These are phyloP conservation scores for Oreochromis mossambicus DNA, from an alignment of 2,797 vertebrate genomes.

Conservation along the genomic window DNA sequence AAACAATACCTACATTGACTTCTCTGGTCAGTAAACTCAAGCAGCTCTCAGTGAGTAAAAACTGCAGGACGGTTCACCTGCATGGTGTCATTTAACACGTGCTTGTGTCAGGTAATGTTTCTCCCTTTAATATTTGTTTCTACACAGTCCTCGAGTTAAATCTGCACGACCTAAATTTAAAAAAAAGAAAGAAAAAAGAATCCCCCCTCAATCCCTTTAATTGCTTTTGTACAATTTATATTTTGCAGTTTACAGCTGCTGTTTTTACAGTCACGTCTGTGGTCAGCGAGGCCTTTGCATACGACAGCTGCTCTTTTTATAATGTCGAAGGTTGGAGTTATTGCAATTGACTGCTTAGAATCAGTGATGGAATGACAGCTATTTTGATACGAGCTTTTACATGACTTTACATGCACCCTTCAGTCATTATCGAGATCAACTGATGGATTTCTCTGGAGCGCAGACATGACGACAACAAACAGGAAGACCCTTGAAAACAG, in stretches of 20 bases:
- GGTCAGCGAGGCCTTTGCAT: not conserved
- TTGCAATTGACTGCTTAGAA: not conserved
- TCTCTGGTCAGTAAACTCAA: not conserved
- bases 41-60: not conserved
- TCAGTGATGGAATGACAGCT: not conserved
- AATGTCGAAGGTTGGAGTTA: not conserved
- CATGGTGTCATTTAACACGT: not conserved
- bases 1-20: not conserved
- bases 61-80: not conserved
- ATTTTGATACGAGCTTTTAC: not conserved
- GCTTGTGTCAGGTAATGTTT: not conserved
- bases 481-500: not conserved
- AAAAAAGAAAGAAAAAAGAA: accelerated
- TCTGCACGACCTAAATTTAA: accelerated
- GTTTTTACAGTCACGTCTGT: conserved; percentile 20
- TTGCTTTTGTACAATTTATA: not conserved
- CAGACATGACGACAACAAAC: not conserved
- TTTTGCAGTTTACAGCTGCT: conserved; percentile 3
- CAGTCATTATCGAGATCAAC: not conserved
- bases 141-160: not conserved
- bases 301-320: not conserved
- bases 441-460: not conserved
- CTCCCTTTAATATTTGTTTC: not conserved
- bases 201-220: not conserved
- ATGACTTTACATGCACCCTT: not conserved